Percentiles rank a stretch among this genome's conserved stretches.
These are phyloP conservation scores for Campoplex nolae DNA, from an alignment of 2,888 invertebrate species.

Conservation along the genomic window DNA sequence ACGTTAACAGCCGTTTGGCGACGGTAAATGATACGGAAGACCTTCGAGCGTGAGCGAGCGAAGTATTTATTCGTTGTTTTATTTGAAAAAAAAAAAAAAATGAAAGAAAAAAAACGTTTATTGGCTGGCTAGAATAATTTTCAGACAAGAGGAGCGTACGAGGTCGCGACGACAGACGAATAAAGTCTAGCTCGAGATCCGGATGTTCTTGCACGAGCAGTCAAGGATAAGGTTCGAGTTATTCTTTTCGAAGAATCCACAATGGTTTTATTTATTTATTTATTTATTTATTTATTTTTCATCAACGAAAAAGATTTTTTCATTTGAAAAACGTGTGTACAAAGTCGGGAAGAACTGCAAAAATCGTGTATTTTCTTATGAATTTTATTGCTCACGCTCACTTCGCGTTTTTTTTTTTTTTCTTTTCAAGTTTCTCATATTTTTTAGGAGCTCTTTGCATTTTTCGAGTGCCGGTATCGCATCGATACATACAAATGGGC, in stretches of 20 bases:
- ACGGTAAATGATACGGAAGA: conserved; percentile 31
- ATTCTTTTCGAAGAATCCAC: background rate
- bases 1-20: conserved; percentile 33
- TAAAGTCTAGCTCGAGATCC: conserved; percentile 17
- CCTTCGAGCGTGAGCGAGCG: conserved; percentile 27
- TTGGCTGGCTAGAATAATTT: conserved; percentile 22
- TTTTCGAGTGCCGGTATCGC: background rate
- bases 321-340: background rate
- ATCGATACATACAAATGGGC: background rate
- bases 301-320: background rate
- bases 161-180: conserved; percentile 35
- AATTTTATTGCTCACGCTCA: background rate
- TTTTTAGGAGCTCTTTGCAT: background rate
- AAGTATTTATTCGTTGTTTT: background rate
- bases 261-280: background rate
- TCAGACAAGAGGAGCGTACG: conserved; percentile 9
- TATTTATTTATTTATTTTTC: background rate
- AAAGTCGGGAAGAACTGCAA: background rate
- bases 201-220: background rate
- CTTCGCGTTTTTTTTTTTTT: background rate
- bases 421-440: background rate
- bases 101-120: background rate
- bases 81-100: background rate
- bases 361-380: background rate
- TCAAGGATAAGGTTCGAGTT: conserved; percentile 18